A percentile compares a stretch with the other conserved stretches of the same genome.
Evolutionary conservation across 2,888 invertebrate genomes (phyloP).

Genomic region (Drosophila parthenogenetica): DNA sequence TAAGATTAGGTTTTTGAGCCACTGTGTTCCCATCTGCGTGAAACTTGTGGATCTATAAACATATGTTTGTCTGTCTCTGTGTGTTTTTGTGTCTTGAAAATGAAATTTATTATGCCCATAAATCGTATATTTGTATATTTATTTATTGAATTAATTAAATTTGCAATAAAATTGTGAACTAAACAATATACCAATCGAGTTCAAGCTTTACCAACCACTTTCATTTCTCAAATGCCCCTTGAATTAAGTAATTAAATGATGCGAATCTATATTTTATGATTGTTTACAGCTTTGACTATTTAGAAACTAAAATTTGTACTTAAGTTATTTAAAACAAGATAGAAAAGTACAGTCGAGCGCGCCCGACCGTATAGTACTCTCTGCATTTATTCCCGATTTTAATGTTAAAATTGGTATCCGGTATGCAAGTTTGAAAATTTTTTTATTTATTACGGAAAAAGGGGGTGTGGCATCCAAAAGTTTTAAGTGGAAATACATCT

Average conservation of each 20-base stretch:
- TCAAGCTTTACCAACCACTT: conserved; percentile 3
- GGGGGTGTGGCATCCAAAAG: too few relatives aligned
- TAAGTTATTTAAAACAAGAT: too few relatives aligned
- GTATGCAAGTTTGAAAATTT: too few relatives aligned
- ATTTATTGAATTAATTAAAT: conserved; percentile 75
- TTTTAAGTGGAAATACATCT: too few relatives aligned
- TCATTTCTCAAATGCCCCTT: not conserved
- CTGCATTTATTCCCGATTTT: too few relatives aligned
- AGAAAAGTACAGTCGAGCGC: too few relatives aligned
- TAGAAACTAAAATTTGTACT: too few relatives aligned
- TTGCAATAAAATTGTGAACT: conserved; percentile 58
- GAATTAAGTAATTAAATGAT: not conserved
- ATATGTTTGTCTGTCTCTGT: not conserved
- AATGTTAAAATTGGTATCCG: too few relatives aligned
- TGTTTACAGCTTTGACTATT: too few relatives aligned
- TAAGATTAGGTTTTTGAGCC: conserved; percentile 18
- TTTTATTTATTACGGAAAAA: too few relatives aligned
- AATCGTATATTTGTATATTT: conserved; percentile 59
- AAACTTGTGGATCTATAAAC: not conserved
- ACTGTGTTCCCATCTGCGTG: conserved; percentile 28
- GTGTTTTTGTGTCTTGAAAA: conserved; percentile 32
- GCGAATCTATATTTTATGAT: not conserved
- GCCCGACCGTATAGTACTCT: too few relatives aligned
- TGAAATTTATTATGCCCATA: conserved; percentile 67
- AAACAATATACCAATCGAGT: conserved; percentile 1